phyloP scores from a whole-genome alignment of 2,888 invertebrate species.

The Heliothis peltigera region DNA sequence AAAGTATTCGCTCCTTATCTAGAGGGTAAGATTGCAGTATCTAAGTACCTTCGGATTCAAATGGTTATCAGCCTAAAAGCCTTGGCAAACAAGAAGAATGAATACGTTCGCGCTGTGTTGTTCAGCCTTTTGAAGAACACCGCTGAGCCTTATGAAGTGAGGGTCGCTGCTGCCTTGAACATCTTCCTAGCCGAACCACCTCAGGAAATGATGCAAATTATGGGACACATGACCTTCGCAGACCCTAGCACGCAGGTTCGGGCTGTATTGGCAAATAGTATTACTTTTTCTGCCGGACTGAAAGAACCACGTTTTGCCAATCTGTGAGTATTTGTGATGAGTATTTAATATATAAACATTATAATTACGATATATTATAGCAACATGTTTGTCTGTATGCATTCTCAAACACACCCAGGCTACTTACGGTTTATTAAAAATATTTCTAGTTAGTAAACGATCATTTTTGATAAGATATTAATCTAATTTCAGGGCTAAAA shows the following conservation, averaged over 20 bases:
- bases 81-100: constrained; percentile 86
- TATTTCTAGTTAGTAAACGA: no score
- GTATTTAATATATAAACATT: not conserved
- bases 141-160: constrained; percentile 91
- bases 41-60: constrained; percentile 91
- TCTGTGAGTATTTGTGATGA: constrained; percentile 82
- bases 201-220: constrained; percentile 91
- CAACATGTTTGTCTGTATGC: no score
- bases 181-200: constrained; percentile 91
- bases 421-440: no score
- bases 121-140: constrained; percentile 92
- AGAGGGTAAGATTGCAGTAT: constrained; percentile 89
- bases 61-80: constrained; percentile 90
- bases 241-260: constrained; percentile 91
- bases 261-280: constrained; percentile 90
- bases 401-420: no score
- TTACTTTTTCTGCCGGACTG: constrained; percentile 88
- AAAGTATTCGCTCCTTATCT: constrained; percentile 91
- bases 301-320: constrained; percentile 77
- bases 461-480: not conserved
- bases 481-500: constrained; percentile 76
- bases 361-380: no score
- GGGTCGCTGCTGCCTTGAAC: constrained; percentile 91
- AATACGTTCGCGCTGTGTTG: constrained; percentile 88
- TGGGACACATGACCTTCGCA: constrained; percentile 92